Percentiles rank a stretch among this genome's conserved stretches.
Conservation (phyloP, 2,113 vertebrate species). For the Tachysurus vachellii region DNA sequence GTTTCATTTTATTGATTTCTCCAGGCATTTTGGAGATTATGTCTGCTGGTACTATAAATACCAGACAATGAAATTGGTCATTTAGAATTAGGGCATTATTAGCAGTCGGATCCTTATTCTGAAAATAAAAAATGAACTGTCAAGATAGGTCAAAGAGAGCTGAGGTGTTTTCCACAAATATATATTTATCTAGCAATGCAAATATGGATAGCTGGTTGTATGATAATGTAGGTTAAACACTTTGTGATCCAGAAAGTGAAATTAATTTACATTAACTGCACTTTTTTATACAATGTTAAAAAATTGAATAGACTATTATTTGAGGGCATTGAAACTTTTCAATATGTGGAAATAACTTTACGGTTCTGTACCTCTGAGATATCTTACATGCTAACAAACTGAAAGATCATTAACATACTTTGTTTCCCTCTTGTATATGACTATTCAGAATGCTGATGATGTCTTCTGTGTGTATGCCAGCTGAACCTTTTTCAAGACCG, state of each 20-base stretch:
- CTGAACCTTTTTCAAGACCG: background rate
- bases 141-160: background rate
- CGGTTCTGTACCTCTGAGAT: background rate
- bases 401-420: background rate
- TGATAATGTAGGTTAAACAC: too few relatives aligned
- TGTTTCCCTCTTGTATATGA: background rate
- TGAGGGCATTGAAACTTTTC: too few relatives aligned
- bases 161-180: background rate
- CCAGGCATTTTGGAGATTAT: background rate
- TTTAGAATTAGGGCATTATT: background rate
- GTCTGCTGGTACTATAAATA: constrained; percentile 8
- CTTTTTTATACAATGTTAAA: background rate
- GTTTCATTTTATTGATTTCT: background rate
- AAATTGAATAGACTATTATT: background rate
- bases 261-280: too few relatives aligned
- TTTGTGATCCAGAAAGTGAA: too few relatives aligned
- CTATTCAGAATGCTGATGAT: background rate
- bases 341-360: background rate
- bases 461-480: background rate
- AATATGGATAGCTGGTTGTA: background rate
- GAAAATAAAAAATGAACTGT: background rate
- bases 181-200: background rate
- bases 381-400: background rate
- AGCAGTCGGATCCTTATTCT: background rate
- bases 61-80: background rate